Evolutionary conservation across 1,140 invertebrate species (phyloP).

Genomic region (Mesaphorura yosii): DNA sequence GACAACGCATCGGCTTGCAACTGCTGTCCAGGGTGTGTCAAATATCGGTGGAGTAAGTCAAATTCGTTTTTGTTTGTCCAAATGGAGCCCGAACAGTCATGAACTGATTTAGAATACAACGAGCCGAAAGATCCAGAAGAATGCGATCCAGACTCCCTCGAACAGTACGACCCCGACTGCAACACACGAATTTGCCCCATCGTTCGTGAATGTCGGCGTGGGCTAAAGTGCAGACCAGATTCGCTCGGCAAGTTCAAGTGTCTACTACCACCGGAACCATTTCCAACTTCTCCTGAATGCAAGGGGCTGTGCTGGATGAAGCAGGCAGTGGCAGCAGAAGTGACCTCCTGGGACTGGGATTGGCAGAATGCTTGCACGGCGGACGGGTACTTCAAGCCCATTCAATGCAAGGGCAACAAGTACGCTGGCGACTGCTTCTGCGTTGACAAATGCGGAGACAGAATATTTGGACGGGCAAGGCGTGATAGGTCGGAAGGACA

Average conservation of each 20-base stretch:
- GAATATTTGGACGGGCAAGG: constrained; percentile 24
- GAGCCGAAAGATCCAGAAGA: not conserved
- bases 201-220: not conserved
- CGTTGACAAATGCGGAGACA: constrained; percentile 11
- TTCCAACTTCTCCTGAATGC: not conserved
- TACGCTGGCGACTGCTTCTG: constrained; percentile 23
- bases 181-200: not conserved
- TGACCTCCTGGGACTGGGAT: not conserved
- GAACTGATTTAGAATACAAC: not conserved
- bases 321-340: not conserved
- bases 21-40: constrained; percentile 25
- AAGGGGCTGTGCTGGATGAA: not conserved
- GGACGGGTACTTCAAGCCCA: constrained; percentile 18
- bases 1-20: constrained; percentile 14
- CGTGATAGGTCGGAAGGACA: not conserved
- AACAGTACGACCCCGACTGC: not conserved
- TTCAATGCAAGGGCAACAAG: constrained; percentile 27
- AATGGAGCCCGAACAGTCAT: not conserved
- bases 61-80: not conserved
- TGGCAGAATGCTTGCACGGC: constrained; percentile 21
- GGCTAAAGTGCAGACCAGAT: not conserved
- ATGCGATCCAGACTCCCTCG: not conserved
- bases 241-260: not conserved
- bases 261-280: not conserved
- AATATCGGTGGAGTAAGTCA: not conserved